Base-by-base conservation (phyloP, 2,113 vertebrate genomes). In the Orycteropus afer region DNA sequence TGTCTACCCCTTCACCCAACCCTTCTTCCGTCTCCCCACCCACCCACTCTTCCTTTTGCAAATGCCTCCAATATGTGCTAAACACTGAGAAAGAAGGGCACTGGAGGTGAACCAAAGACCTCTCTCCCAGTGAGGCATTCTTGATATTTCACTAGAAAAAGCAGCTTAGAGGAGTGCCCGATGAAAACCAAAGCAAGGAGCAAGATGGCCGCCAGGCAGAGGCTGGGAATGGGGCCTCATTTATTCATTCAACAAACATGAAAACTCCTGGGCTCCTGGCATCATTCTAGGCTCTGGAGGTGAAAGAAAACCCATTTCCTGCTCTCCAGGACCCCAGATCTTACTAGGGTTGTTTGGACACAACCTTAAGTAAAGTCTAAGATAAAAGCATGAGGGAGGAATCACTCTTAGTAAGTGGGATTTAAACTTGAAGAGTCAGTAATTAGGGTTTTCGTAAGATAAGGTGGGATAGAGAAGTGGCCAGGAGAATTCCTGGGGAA, bases 181-280 rank as follows among this genome's bases (percentile, higher is more conserved):
- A 20, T 34, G 65, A 49, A 92, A 86, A 51, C 34, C 69, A 53
- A 80, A 59, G 40, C 67, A 34, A 7, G 34, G 49, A 61, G 12
- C 6, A 1, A 23, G 47, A 9, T 45, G 53, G 22, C 42, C 40
- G 14, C 6, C 7, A 29, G 49, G 49, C 14, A 82, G 82, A 69
- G 69, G 61, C 37, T 49, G 53, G 57, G 29, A 65, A 53, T 29
- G 77, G 89, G 73, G 49, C 18, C 37, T 92, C 14, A 15, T 42
- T 53, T 84, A 81, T 51, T 86, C 80, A 77, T 80, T 94, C 57
- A 83, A 17, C n/a, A 81, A 51, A 71, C 73, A 40, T 78, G 47
- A 34, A 78, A 51, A 78, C n/a, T 3, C 47, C 7, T 34, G 10
- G 18, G 18, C 20, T 32, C 47, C 76, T 51, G 47, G 76, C 47